phyloP scores from a whole-genome alignment of 2,888 invertebrate species.

The Gerris lacustris region DNA sequence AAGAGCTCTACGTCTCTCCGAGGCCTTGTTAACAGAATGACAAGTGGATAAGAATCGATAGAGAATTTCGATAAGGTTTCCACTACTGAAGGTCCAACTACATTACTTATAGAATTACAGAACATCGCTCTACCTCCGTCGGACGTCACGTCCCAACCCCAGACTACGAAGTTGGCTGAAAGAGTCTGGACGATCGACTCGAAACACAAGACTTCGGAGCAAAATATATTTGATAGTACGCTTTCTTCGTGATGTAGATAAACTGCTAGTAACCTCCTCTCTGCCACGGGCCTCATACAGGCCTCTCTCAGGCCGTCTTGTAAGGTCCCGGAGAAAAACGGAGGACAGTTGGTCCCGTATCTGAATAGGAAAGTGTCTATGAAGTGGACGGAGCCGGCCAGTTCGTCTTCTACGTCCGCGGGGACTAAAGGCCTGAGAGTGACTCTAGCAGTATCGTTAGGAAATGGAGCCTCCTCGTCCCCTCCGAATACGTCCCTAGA shows the following conservation, averaged over 20 bases:
- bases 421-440: slow-evolving; percentile 51
- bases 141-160: slow-evolving; percentile 94
- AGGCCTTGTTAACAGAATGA: slow-evolving; percentile 77
- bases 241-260: slow-evolving; percentile 95
- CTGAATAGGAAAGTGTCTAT: slow-evolving; percentile 71
- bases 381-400: slow-evolving; percentile 73
- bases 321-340: slow-evolving; percentile 81
- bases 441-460: background rate
- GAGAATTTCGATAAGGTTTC: slow-evolving; percentile 7
- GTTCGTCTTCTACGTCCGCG: slow-evolving; percentile 72
- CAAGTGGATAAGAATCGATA: slow-evolving; percentile 67
- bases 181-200: slow-evolving; percentile 83
- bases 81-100: background rate
- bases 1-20: slow-evolving; percentile 81
- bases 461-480: slow-evolving; percentile 60
- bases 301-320: slow-evolving; percentile 85
- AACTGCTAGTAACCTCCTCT: slow-evolving; percentile 75
- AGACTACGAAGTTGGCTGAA: slow-evolving; percentile 78
- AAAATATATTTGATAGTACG: slow-evolving; percentile 91
- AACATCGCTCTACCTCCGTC: slow-evolving; percentile 75
- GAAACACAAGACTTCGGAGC: slow-evolving; percentile 82
- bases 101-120: slow-evolving; percentile 1
- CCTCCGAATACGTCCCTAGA: slow-evolving; percentile 66
- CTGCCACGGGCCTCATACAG: slow-evolving; percentile 61
- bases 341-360: slow-evolving; percentile 76